Conservation (phyloP, 2,888 invertebrate species). For the Baronia brevicornis region DNA sequence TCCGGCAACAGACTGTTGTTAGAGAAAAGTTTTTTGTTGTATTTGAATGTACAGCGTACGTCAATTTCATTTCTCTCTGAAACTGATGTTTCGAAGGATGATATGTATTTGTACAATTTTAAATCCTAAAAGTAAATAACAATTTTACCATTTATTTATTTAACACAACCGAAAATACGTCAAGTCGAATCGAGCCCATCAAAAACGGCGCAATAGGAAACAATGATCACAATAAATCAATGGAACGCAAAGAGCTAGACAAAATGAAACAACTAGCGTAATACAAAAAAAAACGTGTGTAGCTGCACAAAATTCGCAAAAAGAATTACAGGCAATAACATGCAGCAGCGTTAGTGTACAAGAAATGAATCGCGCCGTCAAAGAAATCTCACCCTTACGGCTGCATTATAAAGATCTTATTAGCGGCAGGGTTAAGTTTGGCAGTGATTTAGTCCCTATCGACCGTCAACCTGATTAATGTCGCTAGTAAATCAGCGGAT, state of each 20-base stretch:
- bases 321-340: conserved; percentile 73
- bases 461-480: conserved; percentile 75
- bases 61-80: no score
- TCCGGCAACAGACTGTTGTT: no score
- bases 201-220: conserved; percentile 57
- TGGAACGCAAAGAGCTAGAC: conserved; percentile 45
- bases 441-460: conserved; percentile 73
- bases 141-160: no score
- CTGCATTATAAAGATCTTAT: conserved; percentile 33
- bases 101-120: no score
- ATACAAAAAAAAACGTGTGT: conserved; percentile 35
- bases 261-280: conserved; percentile 58
- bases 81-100: no score
- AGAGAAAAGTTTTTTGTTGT: no score
- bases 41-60: no score
- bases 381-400: conserved; percentile 32
- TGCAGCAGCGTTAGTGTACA: conserved; percentile 63
- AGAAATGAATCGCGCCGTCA: conserved; percentile 22
- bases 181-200: conserved; percentile 56
- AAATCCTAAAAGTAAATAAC: no score
- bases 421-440: conserved; percentile 41
- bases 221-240: conserved; percentile 60
- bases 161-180: no score
- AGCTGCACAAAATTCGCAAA: conserved; percentile 63
- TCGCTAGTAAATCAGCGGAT: conserved; percentile 75